Evolutionary conservation across 2,797 vertebrate genomes (phyloP).

Genomic region (Xiphorhynchus erythropygius): DNA sequence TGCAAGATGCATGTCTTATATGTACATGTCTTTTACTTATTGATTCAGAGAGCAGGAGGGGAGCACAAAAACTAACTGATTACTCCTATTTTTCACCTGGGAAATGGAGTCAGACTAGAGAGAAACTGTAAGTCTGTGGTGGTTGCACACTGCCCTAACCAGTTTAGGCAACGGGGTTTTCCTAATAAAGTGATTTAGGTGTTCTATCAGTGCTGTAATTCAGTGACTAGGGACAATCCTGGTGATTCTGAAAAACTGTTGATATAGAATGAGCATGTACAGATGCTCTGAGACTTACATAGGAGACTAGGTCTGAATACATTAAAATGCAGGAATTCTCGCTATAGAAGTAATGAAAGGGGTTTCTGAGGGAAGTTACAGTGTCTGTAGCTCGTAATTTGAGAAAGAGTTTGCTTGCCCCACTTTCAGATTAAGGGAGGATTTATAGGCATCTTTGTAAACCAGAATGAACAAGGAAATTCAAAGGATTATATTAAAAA

Average conservation of each 20-base stretch:
- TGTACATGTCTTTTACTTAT: neutral
- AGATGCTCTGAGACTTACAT: neutral
- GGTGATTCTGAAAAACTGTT: neutral
- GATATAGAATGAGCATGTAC: neutral
- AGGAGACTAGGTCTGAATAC: neutral
- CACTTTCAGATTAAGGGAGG: neutral
- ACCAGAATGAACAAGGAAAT: conserved; percentile 18
- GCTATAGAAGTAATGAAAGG: neutral
- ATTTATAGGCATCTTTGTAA: neutral
- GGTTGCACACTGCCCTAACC: neutral
- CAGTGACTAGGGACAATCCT: neutral
- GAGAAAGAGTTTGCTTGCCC: neutral
- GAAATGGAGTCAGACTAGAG: neutral
- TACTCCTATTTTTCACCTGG: neutral
- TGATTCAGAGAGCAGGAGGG: fast-evolving
- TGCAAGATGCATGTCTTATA: neutral
- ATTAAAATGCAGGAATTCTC: neutral
- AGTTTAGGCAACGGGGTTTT: neutral
- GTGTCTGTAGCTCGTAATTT: neutral
- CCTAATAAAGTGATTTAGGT: neutral
- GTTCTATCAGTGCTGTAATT: neutral
- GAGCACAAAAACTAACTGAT: neutral
- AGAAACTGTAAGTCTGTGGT: neutral
- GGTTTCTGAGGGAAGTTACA: neutral
- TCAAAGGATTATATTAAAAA: conserved; percentile 28